A percentile compares a stretch with the other conserved stretches of the same genome.
Evolutionary conservation across 53 echinoderm and acorn worm species (phyloP).

Genomic region (Patiria pectinifera): DNA sequence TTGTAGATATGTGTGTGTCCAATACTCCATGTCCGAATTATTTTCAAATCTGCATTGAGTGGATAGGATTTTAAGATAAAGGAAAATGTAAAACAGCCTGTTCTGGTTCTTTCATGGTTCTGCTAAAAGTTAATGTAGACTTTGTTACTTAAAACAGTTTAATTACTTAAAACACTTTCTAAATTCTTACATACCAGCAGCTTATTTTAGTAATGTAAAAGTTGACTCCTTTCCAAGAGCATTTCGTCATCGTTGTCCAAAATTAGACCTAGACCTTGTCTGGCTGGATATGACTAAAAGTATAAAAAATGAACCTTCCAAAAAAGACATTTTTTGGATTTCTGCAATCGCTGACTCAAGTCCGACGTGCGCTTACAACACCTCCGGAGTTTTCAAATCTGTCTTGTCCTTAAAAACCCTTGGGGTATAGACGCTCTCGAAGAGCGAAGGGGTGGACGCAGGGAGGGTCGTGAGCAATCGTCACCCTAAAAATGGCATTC

Average conservation of each 20-base stretch:
- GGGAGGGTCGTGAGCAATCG: not conserved
- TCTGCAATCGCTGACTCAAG: conserved; percentile 48
- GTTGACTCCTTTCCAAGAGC: not conserved
- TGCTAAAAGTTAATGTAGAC: too few relatives aligned
- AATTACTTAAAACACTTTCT: not conserved
- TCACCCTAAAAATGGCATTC: conserved; percentile 55
- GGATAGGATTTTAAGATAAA: too few relatives aligned
- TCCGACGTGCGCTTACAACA: not conserved
- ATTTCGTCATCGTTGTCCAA: conserved; percentile 1
- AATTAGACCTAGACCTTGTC: conserved; percentile 40
- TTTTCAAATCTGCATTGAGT: too few relatives aligned
- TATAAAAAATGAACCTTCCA: conserved; percentile 9
- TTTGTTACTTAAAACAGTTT: too few relatives aligned
- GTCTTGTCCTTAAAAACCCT: conserved; percentile 21
- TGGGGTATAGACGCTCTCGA: not conserved
- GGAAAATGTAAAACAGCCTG: too few relatives aligned
- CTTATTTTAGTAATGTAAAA: not conserved
- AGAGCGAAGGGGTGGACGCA: not conserved
- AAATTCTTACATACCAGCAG: not conserved
- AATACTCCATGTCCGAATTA: too few relatives aligned
- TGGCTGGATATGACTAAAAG: conserved; percentile 61
- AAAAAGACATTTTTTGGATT: conserved; percentile 28
- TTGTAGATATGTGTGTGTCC: too few relatives aligned
- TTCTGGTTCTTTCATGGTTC: too few relatives aligned
- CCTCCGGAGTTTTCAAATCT: conserved; percentile 7